A percentile compares a stretch with the other conserved stretches of the same genome.
phyloP scores from a whole-genome alignment of 2,888 invertebrate species.

The Cheilosia impressa region DNA sequence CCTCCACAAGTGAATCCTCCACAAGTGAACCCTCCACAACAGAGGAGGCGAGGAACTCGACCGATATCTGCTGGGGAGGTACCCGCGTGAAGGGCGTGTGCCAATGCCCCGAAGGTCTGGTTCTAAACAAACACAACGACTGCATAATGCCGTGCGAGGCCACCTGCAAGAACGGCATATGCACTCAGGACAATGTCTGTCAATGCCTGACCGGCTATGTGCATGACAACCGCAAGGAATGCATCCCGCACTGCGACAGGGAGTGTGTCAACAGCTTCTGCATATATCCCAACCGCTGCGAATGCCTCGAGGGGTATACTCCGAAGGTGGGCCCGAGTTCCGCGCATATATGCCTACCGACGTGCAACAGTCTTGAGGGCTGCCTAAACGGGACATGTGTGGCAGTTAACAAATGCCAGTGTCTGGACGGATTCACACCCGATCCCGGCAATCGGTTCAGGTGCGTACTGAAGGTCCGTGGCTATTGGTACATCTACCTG shows the following conservation, averaged over 20 bases:
- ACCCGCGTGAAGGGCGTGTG: constrained; percentile 36
- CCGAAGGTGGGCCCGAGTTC: constrained; percentile 61
- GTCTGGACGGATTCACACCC: constrained; percentile 28
- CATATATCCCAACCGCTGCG: constrained; percentile 83
- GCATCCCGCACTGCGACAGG: constrained; percentile 79
- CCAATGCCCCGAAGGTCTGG: constrained; percentile 46
- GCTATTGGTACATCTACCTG: constrained; percentile 1
- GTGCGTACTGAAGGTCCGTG: constrained; percentile 2
- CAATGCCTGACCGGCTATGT: constrained; percentile 80
- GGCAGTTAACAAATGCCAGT: constrained; percentile 56
- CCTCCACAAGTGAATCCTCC: not conserved
- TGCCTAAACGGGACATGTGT: constrained; percentile 66
- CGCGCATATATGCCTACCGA: constrained; percentile 25
- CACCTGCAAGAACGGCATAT: constrained; percentile 82
- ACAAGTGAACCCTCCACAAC: not conserved
- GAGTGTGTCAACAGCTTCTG: constrained; percentile 81
- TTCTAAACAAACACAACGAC: constrained; percentile 38
- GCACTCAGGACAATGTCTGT: constrained; percentile 82
- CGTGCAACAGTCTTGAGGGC: constrained; percentile 37
- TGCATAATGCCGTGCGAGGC: constrained; percentile 57
- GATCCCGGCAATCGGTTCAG: constrained; percentile 38
- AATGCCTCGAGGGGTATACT: constrained; percentile 83
- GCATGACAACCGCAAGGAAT: constrained; percentile 78
- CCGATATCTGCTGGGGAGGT: constrained; percentile 36
- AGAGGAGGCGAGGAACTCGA: constrained; percentile 6